These are phyloP conservation scores for Dolichopus griseipennis DNA, from an alignment of 2,888 invertebrate genomes.

Conservation along the genomic window DNA sequence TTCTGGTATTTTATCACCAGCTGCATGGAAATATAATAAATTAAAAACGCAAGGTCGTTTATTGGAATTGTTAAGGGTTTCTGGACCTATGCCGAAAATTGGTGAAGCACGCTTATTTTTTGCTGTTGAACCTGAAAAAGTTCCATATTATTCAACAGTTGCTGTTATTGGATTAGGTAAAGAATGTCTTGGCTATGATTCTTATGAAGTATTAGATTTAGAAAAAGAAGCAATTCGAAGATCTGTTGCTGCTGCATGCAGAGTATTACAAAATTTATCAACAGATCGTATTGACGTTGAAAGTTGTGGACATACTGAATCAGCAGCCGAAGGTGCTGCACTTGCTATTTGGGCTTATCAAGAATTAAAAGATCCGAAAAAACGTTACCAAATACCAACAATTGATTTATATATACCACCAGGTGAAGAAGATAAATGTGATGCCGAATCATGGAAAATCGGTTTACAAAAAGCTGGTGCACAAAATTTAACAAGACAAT, in stretches of 20 bases:
- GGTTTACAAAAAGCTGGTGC: slow-evolving; percentile 65
- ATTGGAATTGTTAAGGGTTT: slow-evolving; percentile 47
- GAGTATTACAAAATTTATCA: slow-evolving; percentile 47
- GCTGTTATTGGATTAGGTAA: slow-evolving; percentile 68
- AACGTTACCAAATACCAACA: slow-evolving; percentile 29
- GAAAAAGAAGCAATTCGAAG: slow-evolving; percentile 63
- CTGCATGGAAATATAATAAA: slow-evolving; percentile 52
- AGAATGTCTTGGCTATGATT: slow-evolving; percentile 57
- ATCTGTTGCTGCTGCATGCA: slow-evolving; percentile 56
- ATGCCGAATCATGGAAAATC: slow-evolving; percentile 60
- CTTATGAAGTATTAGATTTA: slow-evolving; percentile 62
- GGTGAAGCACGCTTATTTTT: slow-evolving; percentile 55
- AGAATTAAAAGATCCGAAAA: slow-evolving; percentile 37
- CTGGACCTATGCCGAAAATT: slow-evolving; percentile 46
- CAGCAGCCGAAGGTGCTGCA: slow-evolving; percentile 68
- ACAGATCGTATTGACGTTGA: slow-evolving; percentile 58
- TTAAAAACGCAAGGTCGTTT: slow-evolving; percentile 47
- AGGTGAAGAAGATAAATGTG: slow-evolving; percentile 50
- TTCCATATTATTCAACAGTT: slow-evolving; percentile 50
- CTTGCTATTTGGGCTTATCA: slow-evolving; percentile 63
- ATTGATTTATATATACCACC: slow-evolving; percentile 48
- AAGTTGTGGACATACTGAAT: slow-evolving; percentile 63
- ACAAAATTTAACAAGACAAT: slow-evolving; percentile 66
- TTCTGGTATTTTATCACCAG: slow-evolving; percentile 51
- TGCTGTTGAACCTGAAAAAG: slow-evolving; percentile 48